Evolutionary conservation across 2,113 vertebrate species (phyloP).

Genomic region (Peromyscus leucopus): DNA sequence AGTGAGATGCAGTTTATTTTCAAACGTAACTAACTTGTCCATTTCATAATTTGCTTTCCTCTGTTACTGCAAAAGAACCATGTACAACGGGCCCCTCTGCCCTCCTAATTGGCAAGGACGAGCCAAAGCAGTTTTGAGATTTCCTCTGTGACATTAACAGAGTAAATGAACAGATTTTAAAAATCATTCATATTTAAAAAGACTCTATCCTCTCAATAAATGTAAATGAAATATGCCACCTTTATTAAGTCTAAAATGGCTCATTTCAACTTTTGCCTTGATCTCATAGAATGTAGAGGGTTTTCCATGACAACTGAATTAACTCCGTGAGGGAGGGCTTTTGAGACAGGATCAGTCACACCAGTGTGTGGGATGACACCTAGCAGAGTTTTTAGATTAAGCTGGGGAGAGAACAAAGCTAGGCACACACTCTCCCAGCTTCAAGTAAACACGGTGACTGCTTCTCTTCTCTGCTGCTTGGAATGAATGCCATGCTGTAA

Average conservation of each 20-base stretch:
- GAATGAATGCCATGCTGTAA: slow-evolving; percentile 81
- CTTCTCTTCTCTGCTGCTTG: slow-evolving; percentile 75
- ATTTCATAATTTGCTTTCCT: slow-evolving; percentile 72
- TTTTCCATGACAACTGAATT: slow-evolving; percentile 76
- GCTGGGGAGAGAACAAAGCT: slow-evolving; percentile 84
- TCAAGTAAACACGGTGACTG: slow-evolving; percentile 85
- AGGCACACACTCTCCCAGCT: slow-evolving; percentile 82
- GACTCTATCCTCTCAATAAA: slow-evolving; percentile 19
- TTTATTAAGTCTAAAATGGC: slow-evolving; percentile 46
- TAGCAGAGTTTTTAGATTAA: slow-evolving; percentile 74
- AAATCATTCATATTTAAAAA: not conserved
- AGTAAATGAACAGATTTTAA: slow-evolving; percentile 12
- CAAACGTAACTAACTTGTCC: slow-evolving; percentile 68
- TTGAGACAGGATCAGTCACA: slow-evolving; percentile 67
- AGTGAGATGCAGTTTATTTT: slow-evolving; percentile 72
- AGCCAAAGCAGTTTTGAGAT: slow-evolving; percentile 16
- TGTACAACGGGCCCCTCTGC: slow-evolving; percentile 11
- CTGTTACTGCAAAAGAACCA: slow-evolving; percentile 5
- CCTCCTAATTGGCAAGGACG: slow-evolving; percentile 36
- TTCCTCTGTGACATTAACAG: slow-evolving; percentile 51
- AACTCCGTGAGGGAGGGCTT: slow-evolving; percentile 55
- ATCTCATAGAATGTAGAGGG: not conserved
- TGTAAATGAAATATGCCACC: slow-evolving; percentile 53
- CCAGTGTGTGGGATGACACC: slow-evolving; percentile 78
- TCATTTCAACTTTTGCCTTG: slow-evolving; percentile 60